Base-by-base conservation (phyloP, 1,140 invertebrate species). In the Oppia nitens region DNA sequence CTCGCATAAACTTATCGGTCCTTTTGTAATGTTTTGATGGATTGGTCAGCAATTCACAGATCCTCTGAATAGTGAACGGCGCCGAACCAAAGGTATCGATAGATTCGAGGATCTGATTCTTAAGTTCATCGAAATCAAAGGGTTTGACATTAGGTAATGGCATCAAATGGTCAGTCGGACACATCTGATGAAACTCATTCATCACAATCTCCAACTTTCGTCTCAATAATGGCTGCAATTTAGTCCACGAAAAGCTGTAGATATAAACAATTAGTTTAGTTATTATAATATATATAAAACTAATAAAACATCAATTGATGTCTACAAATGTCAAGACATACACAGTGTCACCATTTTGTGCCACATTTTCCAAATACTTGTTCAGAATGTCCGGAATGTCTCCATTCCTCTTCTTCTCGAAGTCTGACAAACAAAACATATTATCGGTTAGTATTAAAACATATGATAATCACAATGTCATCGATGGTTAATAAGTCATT, bases 1-100 rank as follows among this genome's bases (percentile, higher is more conserved):
- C 93, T 54, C 92, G 74, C 81, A 98, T 85, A 69, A 88, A 97
- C 72, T 97, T 98, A 69, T 97, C 93, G 51, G 89, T 85, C 59
- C 89, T 77, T 66, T 85, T 91, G 70, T 98, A 98, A 68, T 97
- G 87, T 69, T 87, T 89, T n/a, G 82, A 78, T 3, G 93, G 92
- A 61, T 82, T 79, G 2, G 84, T 87, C 0, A 98, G 73, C 2
- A 98, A 74, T 72, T 98, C 94, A 73, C 90, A 94, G 48, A 98
- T 81, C 60, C 93, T 78, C 71, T 97, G 93, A 53, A 97, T 84
- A 12, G 94, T 97, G 67, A 98, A 98, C 0, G 93, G 94, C 1
- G 91, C 89, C 72, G 72, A 70, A 59, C 66, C 66, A 65, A 77
- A 77, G 1, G 79, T 80, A 64, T 94, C 88, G 0, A 94, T 70